phyloP scores from a whole-genome alignment of 2,888 invertebrate genomes.

The Thumatha senex region DNA sequence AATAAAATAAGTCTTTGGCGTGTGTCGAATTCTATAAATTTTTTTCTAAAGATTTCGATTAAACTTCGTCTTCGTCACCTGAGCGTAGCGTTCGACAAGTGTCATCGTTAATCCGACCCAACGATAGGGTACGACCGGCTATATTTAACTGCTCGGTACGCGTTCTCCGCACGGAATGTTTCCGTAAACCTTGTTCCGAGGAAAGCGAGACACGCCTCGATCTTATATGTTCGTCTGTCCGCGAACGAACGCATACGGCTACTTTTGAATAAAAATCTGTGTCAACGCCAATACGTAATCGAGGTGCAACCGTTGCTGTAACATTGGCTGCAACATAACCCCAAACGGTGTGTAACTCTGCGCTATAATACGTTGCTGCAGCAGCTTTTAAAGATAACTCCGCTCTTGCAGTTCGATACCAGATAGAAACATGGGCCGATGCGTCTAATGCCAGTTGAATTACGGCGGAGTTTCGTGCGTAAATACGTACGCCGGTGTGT shows the following conservation, averaged over 20 bases:
- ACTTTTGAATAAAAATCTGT: constrained; percentile 64
- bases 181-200: constrained; percentile 11
- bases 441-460: constrained; percentile 37
- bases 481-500: constrained; percentile 23
- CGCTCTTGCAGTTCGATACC: constrained; percentile 42
- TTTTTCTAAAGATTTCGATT: too few species aligned
- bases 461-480: constrained; percentile 21
- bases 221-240: constrained; percentile 25
- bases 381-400: constrained; percentile 17
- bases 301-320: constrained; percentile 16
- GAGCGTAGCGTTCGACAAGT: background rate
- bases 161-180: constrained; percentile 15
- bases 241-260: constrained; percentile 63
- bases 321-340: constrained; percentile 25
- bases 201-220: constrained; percentile 15
- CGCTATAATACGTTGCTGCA: constrained; percentile 25
- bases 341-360: constrained; percentile 43
- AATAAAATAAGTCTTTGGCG: too few species aligned
- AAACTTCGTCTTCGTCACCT: background rate
- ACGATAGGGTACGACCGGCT: constrained; percentile 51
- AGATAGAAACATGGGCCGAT: constrained; percentile 28
- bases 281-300: constrained; percentile 45
- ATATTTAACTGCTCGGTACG: constrained; percentile 55
- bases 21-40: too few species aligned
- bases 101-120: constrained; percentile 1